Percentiles rank a stretch among this genome's conserved stretches.
Evolutionary conservation across 2,888 invertebrate genomes (phyloP).

Genomic region (Drosophila ezoana): DNA sequence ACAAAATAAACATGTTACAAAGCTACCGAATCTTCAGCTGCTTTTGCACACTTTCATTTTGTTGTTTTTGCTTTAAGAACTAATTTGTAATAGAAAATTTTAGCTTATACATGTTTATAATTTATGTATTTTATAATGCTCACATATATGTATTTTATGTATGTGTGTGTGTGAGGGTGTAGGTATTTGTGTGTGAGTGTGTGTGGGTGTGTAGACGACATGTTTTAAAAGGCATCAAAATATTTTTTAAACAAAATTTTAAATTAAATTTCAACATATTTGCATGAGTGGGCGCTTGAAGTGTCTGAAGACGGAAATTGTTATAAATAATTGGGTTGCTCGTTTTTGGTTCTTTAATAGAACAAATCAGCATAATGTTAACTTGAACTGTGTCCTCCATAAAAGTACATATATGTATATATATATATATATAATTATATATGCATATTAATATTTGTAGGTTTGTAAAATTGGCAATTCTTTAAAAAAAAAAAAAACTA

Average conservation of each 20-base stretch:
- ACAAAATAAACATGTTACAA: constrained; percentile 11
- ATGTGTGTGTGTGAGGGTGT: constrained; percentile 25
- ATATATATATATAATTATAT: constrained; percentile 14
- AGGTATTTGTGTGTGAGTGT: constrained; percentile 15
- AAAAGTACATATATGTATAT: constrained; percentile 31
- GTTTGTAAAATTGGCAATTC: constrained; percentile 51
- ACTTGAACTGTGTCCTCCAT: constrained; percentile 81
- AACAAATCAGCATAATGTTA: constrained; percentile 80
- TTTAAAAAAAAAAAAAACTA: constrained; percentile 50
- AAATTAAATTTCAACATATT: constrained; percentile 15
- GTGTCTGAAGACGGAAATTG: background rate
- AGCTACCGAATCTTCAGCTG: constrained; percentile 17
- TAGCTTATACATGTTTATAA: constrained; percentile 27
- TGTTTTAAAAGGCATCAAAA: constrained; percentile 49
- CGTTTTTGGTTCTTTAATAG: constrained; percentile 29
- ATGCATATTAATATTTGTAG: constrained; percentile 31
- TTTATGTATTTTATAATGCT: constrained; percentile 70
- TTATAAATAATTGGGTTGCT: constrained; percentile 40
- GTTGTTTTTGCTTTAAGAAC: constrained; percentile 39
- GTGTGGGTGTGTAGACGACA: constrained; percentile 40
- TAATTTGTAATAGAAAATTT: constrained; percentile 60
- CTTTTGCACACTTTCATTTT: constrained; percentile 1
- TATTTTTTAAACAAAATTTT: constrained; percentile 9
- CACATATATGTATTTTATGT: constrained; percentile 39
- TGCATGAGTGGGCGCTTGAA: constrained; percentile 18